Evolutionary conservation across 2,888 invertebrate species (phyloP).

Genomic region (Dicranocentrus wangi): DNA sequence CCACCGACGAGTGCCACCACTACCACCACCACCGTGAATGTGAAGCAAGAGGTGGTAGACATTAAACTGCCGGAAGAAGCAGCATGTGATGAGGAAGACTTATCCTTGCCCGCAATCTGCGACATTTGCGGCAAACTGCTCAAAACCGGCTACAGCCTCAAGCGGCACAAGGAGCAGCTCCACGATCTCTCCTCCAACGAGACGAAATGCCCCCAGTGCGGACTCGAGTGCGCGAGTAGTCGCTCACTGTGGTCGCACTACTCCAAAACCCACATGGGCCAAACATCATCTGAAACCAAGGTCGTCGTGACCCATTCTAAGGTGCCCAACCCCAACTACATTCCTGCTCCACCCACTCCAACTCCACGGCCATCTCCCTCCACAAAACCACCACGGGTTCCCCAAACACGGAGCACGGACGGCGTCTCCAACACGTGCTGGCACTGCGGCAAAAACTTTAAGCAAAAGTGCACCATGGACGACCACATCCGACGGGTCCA

Average conservation of each 20-base stretch:
- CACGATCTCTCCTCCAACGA: not conserved
- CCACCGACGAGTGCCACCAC: no score
- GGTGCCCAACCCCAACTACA: not conserved
- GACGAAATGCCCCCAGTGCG: not conserved
- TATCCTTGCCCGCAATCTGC: no score
- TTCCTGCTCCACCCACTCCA: not conserved
- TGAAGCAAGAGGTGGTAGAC: not conserved
- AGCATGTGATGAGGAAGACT: not conserved
- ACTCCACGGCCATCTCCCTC: no score
- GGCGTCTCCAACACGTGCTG: not conserved
- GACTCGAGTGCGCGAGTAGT: not conserved
- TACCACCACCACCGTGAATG: not conserved
- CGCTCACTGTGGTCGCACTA: not conserved
- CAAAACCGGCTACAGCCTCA: not conserved
- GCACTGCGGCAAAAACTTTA: not conserved
- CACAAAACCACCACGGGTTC: not conserved
- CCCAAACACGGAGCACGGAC: not conserved
- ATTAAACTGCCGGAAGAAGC: not conserved
- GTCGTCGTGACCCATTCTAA: no score
- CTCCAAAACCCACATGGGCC: not conserved
- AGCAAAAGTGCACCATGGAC: constrained; percentile 1
- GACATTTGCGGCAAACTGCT: not conserved
- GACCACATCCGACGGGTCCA: constrained; percentile 27
- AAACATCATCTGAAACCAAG: not conserved
- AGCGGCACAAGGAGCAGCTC: not conserved